These are phyloP conservation scores for Hirudinaria manillensis DNA, from an alignment of 2,888 invertebrate genomes.

Conservation along the genomic window DNA sequence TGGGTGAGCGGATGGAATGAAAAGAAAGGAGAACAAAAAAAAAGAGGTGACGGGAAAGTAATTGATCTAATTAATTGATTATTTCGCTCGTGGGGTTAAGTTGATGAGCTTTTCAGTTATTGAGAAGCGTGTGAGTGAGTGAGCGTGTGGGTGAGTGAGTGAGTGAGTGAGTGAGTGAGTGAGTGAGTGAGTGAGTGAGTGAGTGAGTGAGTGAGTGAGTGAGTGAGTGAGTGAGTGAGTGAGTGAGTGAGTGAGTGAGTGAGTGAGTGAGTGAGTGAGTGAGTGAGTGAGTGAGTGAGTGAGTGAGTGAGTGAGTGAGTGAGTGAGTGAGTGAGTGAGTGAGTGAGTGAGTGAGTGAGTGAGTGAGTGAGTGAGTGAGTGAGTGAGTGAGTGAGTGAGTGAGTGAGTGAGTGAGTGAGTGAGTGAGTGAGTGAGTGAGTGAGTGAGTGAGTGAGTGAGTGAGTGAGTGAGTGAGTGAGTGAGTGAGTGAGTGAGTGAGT, in stretches of 20 bases:
- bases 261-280: slow-evolving; percentile 32
- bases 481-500: neutral
- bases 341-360: slow-evolving; percentile 20
- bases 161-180: slow-evolving; percentile 31
- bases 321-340: slow-evolving; percentile 30
- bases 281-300: slow-evolving; percentile 33
- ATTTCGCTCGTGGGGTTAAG: too few species aligned
- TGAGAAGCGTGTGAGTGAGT: slow-evolving; percentile 23
- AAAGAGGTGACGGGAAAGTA: too few species aligned
- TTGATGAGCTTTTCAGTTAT: neutral
- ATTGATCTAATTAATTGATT: too few species aligned
- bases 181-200: slow-evolving; percentile 33
- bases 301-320: slow-evolving; percentile 33
- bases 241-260: slow-evolving; percentile 33
- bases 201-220: slow-evolving; percentile 33
- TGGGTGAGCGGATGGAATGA: too few species aligned
- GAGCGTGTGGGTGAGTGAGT: too few species aligned
- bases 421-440: slow-evolving; percentile 7
- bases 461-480: neutral
- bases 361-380: slow-evolving; percentile 24
- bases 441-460: neutral
- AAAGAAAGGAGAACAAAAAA: too few species aligned
- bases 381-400: slow-evolving; percentile 23
- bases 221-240: slow-evolving; percentile 32
- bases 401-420: slow-evolving; percentile 13